phyloP scores from a whole-genome alignment of 2,113 vertebrate genomes.

The Noturus placidus region DNA sequence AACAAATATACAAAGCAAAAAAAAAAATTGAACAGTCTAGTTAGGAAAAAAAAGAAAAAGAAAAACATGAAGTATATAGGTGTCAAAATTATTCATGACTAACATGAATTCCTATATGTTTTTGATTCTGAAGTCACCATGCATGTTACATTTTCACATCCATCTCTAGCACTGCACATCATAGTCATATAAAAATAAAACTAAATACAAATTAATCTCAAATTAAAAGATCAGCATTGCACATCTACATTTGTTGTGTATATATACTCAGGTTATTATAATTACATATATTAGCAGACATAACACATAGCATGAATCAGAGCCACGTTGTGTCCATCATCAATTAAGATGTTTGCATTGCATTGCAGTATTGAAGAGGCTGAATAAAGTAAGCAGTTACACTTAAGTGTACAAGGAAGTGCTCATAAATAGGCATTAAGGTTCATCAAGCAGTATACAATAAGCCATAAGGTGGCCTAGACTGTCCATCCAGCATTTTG shows the following conservation, averaged over 20 bases:
- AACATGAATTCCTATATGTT: conserved; percentile 47
- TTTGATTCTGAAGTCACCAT: conserved; percentile 63
- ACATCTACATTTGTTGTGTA: conserved; percentile 75
- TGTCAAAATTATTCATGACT: conserved; percentile 28
- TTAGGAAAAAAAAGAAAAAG: neutral
- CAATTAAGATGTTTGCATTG: conserved; percentile 72
- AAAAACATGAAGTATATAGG: neutral
- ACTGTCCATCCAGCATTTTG: conserved; percentile 68
- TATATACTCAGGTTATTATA: conserved; percentile 74
- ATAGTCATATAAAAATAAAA: conserved; percentile 69
- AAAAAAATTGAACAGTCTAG: conserved; percentile 1
- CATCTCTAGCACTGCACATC: conserved; percentile 64
- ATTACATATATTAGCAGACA: conserved; percentile 72
- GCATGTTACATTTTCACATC: conserved; percentile 64
- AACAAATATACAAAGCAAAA: neutral
- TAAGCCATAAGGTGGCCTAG: conserved; percentile 67
- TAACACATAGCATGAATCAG: conserved; percentile 74
- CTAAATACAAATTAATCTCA: conserved; percentile 66
- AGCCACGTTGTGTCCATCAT: conserved; percentile 65
- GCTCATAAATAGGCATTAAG: conserved; percentile 62
- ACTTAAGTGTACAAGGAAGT: conserved; percentile 60
- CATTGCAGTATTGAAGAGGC: conserved; percentile 66
- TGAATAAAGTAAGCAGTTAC: conserved; percentile 58
- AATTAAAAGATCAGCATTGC: conserved; percentile 67
- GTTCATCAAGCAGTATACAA: conserved; percentile 58